Conservation (phyloP, 2,797 vertebrate genomes). For the Acipenser transmontanus region DNA sequence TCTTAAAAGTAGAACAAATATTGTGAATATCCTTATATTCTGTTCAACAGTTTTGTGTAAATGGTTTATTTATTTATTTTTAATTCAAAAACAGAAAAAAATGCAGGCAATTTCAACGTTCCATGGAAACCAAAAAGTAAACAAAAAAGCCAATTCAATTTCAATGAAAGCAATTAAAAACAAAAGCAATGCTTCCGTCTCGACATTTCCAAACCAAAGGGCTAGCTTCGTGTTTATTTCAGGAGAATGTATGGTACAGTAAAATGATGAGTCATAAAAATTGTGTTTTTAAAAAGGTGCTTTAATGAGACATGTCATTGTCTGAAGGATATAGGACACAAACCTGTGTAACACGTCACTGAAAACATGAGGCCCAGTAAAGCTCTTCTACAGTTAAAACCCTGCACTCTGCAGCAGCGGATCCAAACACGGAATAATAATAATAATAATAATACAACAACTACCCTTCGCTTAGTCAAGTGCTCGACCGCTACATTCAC, state of each 20-base stretch:
- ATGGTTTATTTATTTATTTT: too few relatives aligned
- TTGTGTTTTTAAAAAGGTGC: constrained; percentile 52
- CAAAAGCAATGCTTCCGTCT: too few relatives aligned
- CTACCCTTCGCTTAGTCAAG: too few relatives aligned
- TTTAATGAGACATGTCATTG: constrained; percentile 56
- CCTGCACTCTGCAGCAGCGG: background rate
- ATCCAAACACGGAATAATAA: constrained; percentile 27
- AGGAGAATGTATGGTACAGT: constrained; percentile 14
- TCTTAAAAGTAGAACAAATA: too few relatives aligned
- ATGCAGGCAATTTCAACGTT: too few relatives aligned
- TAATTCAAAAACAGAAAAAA: too few relatives aligned
- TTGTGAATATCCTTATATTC: too few relatives aligned
- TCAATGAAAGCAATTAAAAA: too few relatives aligned
- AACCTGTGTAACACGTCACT: constrained; percentile 35
- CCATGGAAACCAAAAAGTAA: too few relatives aligned
- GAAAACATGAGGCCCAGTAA: constrained; percentile 25
- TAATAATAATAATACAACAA: background rate
- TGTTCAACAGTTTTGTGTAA: too few relatives aligned
- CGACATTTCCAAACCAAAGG: background rate
- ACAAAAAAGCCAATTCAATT: too few relatives aligned
- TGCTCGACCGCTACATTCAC: too few relatives aligned
- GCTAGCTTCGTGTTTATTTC: constrained; percentile 12
- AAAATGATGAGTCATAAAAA: constrained; percentile 12
- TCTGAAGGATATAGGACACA: constrained; percentile 38
- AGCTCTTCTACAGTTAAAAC: constrained; percentile 4